A percentile compares a stretch with the other conserved stretches of the same genome.
phyloP scores from a whole-genome alignment of 2,797 vertebrate genomes.

The Calcarius lapponicus region DNA sequence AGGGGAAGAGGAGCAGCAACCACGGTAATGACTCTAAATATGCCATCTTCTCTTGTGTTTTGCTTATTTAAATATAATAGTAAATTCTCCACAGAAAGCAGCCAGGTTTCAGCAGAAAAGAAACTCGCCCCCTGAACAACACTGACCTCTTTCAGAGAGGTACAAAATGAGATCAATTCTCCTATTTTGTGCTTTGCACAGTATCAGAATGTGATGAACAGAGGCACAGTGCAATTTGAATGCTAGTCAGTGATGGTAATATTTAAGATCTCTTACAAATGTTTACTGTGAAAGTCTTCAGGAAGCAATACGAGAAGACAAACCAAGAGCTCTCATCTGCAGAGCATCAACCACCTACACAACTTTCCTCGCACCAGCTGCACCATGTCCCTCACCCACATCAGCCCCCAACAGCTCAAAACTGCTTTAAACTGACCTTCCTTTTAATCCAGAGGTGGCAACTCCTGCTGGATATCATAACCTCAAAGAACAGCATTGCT shows the following conservation, averaged over 20 bases:
- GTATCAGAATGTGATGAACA: not conserved
- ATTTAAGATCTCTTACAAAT: not conserved
- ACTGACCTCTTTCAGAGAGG: not conserved
- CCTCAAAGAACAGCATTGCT: not conserved
- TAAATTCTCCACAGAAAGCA: not conserved
- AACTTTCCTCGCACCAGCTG: not conserved
- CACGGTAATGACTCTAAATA: not conserved
- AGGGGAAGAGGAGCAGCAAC: not conserved
- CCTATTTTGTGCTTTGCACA: not conserved
- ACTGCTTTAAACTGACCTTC: not conserved
- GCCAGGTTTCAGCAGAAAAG: not conserved
- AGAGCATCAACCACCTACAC: accelerated
- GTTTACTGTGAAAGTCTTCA: not conserved
- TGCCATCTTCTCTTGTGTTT: not conserved
- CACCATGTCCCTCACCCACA: no score
- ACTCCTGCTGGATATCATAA: not conserved
- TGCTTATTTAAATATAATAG: not conserved
- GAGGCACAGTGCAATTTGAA: not conserved
- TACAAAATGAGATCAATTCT: not conserved
- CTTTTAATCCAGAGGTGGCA: not conserved
- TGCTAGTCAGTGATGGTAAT: not conserved
- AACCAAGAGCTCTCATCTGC: not conserved
- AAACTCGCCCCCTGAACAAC: not conserved
- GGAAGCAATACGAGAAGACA: not conserved
- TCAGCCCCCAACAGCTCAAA: not conserved